Conservation (phyloP, 2,797 vertebrate species). For the Rallus crepitans region DNA sequence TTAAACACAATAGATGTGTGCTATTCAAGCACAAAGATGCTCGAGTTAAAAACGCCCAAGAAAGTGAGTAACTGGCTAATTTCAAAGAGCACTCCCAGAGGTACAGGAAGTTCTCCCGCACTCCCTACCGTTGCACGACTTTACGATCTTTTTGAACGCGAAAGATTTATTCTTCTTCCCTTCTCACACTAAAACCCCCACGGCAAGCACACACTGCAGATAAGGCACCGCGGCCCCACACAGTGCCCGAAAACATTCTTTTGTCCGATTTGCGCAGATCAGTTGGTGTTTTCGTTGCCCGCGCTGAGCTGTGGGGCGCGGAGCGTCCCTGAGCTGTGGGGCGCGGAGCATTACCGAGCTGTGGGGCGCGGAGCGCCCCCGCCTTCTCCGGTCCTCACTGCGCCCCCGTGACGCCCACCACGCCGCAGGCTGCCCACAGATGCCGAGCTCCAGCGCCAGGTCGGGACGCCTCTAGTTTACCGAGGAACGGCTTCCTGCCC, state of each 20-base stretch:
- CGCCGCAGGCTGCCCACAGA: too few species aligned
- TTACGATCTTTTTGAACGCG: not conserved
- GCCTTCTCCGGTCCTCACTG: too few species aligned
- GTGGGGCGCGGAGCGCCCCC: too few species aligned
- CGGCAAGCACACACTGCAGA: not conserved
- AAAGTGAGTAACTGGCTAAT: not conserved
- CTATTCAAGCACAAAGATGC: not conserved
- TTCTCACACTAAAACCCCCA: rapidly evolving
- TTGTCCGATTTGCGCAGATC: too few species aligned
- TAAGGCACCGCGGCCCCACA: not conserved
- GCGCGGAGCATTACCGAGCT: too few species aligned
- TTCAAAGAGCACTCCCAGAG: not conserved
- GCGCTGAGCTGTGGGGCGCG: too few species aligned
- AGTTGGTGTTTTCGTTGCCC: rapidly evolving
- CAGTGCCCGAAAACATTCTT: rapidly evolving
- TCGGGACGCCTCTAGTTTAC: not conserved
- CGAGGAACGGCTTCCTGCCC: not conserved
- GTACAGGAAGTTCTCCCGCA: not conserved
- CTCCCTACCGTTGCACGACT: not conserved
- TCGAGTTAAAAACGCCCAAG: rapidly evolving
- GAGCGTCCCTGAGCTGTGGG: too few species aligned
- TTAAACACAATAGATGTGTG: rapidly evolving
- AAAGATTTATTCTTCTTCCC: not conserved
- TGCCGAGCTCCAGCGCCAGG: rapidly evolving
- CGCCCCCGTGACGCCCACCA: too few species aligned